Percentiles rank a stretch among this genome's conserved stretches.
These are phyloP conservation scores for Scaptodrosophila latifasciaeformis DNA, from an alignment of 2,888 invertebrate species.

Conservation along the genomic window DNA sequence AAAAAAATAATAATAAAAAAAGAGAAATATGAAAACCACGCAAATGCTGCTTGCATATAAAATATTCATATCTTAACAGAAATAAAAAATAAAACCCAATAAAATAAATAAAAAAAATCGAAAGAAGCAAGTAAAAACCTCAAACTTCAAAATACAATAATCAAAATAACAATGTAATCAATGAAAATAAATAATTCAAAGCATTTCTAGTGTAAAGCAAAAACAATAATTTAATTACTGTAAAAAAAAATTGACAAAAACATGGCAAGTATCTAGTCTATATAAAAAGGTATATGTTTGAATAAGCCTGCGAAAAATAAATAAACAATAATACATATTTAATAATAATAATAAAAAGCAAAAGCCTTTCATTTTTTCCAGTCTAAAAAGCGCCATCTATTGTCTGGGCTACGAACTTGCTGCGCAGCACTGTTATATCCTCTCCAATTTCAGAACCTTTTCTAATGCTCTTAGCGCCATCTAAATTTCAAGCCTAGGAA, in stretches of 20 bases:
- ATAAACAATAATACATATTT: constrained; percentile 60
- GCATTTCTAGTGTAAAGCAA: constrained; percentile 28
- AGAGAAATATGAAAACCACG: not conserved
- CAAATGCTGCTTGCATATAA: constrained; percentile 47
- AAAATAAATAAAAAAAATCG: constrained; percentile 16
- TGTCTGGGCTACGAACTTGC: not conserved
- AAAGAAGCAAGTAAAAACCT: constrained; percentile 1
- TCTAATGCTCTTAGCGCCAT: too few species aligned
- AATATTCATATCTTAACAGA: constrained; percentile 47
- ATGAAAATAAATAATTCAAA: constrained; percentile 20
- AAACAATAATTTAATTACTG: constrained; percentile 25
- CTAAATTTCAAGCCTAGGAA: too few species aligned
- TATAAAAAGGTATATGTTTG: constrained; percentile 42
- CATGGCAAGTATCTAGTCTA: constrained; percentile 32
- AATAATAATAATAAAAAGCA: constrained; percentile 21
- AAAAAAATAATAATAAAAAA: constrained; percentile 9
- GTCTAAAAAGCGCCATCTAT: constrained; percentile 14
- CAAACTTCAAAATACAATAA: not conserved
- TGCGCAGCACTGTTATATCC: constrained; percentile 4
- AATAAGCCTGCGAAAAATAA: constrained; percentile 40
- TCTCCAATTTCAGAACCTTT: not conserved
- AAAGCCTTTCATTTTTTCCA: not conserved
- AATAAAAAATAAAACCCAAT: constrained; percentile 12
- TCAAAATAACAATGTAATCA: constrained; percentile 11
- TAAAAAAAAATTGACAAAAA: constrained; percentile 44